Base-by-base conservation (phyloP, 2,797 vertebrate species). In the Martes flavigula region DNA sequence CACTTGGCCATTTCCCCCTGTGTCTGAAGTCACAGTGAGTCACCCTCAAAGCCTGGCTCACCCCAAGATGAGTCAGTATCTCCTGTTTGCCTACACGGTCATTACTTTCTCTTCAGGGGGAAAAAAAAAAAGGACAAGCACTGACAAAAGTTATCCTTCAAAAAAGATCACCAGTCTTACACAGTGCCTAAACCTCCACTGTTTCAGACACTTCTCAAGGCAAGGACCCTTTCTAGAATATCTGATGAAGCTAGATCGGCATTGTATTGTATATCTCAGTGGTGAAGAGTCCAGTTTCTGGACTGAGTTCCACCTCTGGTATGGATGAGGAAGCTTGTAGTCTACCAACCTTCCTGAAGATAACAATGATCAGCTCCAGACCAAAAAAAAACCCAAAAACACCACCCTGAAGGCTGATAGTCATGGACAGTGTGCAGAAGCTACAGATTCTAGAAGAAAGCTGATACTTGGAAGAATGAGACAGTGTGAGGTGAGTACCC, bases 21-120 rank as follows among this genome's bases (percentile, higher is more conserved):
- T 62, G 54, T 97, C 86, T 68, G 12, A 58, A 83, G 56, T 18
- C 48, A 54, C 0, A 9, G 17, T 96, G 95, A 98, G 84, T 97
- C 97, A 97, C 83, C 84, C n/a, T 73, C 25, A 78, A 40, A 48
- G 38, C 30, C 18, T 32, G 66, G 81, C 38, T 90, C 72, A 58
- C n/a, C 25, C 7, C 25, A 23, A 27, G 30, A 27, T 91, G 94
- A 94, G 83, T 97, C 95, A 96, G 1, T 18, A 12, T 72, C 66
- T 78, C 60, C 72, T 70, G 70, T 88, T 88, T 97, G 62, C 40
- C 3, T 32, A 87, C 43, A 70, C 1, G 38, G 23, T 38, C 62
- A 62, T 81, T 83, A 77, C 78, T 90, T 94, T 93, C 51, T 96
- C 51, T 78, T 73, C 27, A 70, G 25, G 10, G 40, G 73, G 10